A percentile compares a stretch with the other conserved stretches of the same genome.
These are phyloP conservation scores for Epinephelus awoara DNA, from an alignment of 2,797 vertebrate species.

Conservation along the genomic window DNA sequence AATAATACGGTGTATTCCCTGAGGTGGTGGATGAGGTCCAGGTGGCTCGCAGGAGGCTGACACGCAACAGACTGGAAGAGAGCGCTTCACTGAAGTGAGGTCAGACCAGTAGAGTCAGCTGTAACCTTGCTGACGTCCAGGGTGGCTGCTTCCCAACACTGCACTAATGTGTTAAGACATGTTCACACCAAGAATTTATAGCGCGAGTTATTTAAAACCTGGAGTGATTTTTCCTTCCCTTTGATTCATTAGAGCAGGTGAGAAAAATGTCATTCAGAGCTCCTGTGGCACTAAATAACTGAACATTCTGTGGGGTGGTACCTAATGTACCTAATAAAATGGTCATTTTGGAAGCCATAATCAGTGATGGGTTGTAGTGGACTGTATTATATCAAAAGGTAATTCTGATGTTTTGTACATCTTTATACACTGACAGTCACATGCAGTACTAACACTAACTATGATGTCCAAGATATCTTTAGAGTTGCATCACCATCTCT, in stretches of 20 bases:
- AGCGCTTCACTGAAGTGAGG: slow-evolving; percentile 15
- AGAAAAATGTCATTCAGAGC: neutral
- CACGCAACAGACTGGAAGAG: slow-evolving; percentile 57
- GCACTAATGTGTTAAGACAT: slow-evolving; percentile 6
- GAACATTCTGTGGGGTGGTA: neutral
- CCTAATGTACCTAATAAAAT: neutral
- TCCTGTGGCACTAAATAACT: neutral
- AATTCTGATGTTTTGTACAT: neutral
- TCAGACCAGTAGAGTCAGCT: slow-evolving; percentile 33
- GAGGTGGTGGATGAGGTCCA: slow-evolving; percentile 61
- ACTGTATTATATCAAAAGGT: neutral
- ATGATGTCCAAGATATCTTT: no score
- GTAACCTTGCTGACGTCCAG: neutral
- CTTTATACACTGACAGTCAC: no score
- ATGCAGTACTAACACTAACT: no score
- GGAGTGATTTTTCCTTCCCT: neutral
- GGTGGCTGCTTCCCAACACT: neutral
- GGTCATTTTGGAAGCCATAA: neutral
- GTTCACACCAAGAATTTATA: neutral
- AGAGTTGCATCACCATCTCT: no score
- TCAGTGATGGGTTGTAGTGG: neutral
- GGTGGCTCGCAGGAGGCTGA: slow-evolving; percentile 53
- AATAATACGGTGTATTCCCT: slow-evolving; percentile 49
- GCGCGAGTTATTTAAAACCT: neutral
- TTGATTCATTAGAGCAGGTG: slow-evolving; percentile 8